Evolutionary conservation across 2,797 vertebrate species (phyloP).

Genomic region (Sternotherus odoratus): DNA sequence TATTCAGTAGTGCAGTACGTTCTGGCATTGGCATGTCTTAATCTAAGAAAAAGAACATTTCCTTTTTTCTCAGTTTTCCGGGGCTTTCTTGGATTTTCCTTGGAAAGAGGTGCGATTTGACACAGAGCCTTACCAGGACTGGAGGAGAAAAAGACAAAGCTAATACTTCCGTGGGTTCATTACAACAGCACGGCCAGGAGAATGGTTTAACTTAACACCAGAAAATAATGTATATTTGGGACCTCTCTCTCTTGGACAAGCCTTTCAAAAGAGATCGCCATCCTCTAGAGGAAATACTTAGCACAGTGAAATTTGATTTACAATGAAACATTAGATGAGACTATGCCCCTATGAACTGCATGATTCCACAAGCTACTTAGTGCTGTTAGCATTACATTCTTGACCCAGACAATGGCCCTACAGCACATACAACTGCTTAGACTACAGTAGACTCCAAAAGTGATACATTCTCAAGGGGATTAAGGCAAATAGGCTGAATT

Average conservation of each 20-base stretch:
- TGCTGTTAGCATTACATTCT: neutral
- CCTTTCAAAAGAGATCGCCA: slow-evolving; percentile 30
- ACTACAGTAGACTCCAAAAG: neutral
- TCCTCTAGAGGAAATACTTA: neutral
- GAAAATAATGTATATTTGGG: neutral
- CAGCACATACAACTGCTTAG: neutral
- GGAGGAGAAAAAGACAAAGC: neutral
- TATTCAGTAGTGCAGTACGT: neutral
- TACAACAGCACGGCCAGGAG: neutral
- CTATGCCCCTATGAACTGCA: neutral
- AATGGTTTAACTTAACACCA: neutral
- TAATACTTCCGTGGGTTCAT: neutral
- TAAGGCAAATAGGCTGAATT: neutral
- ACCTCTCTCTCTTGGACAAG: neutral
- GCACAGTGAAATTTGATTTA: neutral
- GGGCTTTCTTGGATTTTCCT: neutral
- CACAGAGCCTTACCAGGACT: neutral
- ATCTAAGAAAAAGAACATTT: slow-evolving; percentile 1
- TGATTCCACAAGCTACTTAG: neutral
- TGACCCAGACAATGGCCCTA: neutral
- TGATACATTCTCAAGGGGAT: neutral
- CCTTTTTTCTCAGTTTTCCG: neutral
- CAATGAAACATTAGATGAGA: neutral
- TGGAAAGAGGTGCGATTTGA: neutral
- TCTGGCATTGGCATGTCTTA: neutral